These are phyloP conservation scores for Helogale parvula DNA, from an alignment of 2,113 vertebrate species.

Conservation along the genomic window DNA sequence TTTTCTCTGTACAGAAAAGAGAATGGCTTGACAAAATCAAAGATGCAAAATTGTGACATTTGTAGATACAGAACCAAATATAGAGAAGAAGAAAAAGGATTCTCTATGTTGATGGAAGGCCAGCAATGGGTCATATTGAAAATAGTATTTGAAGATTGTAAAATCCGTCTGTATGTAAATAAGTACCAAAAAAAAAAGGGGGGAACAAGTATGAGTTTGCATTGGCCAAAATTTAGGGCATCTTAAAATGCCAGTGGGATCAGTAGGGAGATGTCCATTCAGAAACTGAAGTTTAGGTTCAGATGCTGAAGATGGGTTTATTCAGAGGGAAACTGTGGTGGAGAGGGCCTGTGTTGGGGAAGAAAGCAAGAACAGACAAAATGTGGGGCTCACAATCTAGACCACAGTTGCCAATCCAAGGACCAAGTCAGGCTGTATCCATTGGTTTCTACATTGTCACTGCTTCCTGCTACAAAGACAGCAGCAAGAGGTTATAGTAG, in stretches of 20 bases:
- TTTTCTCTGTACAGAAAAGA: constrained; percentile 24
- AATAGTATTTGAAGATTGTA: background rate
- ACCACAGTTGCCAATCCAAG: background rate
- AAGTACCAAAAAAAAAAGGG: background rate
- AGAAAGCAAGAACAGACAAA: background rate
- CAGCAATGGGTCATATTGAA: background rate
- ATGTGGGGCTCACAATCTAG: background rate
- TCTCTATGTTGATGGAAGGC: background rate
- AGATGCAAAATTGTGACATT: background rate
- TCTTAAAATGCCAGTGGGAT: background rate
- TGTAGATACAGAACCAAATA: background rate
- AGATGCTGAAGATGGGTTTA: background rate
- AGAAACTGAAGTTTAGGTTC: background rate
- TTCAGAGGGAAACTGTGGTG: background rate
- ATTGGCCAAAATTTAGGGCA: background rate
- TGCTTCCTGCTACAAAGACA: background rate
- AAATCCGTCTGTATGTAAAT: background rate
- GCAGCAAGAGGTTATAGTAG: background rate
- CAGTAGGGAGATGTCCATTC: background rate
- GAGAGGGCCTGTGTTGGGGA: background rate
- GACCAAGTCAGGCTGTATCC: background rate
- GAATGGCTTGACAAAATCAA: background rate
- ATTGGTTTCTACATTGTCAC: too few relatives aligned
- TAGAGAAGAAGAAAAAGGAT: background rate
- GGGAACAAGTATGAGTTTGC: background rate